Conservation (phyloP, 2,888 invertebrate genomes). For the Apamea crenata region DNA sequence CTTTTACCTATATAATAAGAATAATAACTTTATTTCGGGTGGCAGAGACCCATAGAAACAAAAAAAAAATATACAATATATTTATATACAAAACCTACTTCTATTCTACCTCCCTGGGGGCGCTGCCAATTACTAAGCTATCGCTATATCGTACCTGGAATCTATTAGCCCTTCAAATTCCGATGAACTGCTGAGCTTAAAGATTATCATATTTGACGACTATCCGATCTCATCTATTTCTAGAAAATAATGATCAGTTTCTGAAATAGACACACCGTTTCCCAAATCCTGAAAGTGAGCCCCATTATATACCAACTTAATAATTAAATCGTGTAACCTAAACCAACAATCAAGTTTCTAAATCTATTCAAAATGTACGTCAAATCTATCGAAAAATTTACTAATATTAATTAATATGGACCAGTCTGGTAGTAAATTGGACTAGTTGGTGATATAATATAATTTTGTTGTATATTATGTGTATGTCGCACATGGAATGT, state of each 20-base stretch:
- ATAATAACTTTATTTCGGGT: too few species aligned
- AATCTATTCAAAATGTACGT: conserved; percentile 32
- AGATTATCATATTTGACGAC: too few species aligned
- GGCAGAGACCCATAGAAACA: too few species aligned
- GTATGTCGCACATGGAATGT: neutral
- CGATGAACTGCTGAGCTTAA: too few species aligned
- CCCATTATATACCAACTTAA: neutral
- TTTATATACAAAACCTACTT: too few species aligned
- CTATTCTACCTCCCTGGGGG: too few species aligned
- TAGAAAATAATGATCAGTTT: neutral
- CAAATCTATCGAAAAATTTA: conserved; percentile 49
- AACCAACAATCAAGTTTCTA: conserved; percentile 32
- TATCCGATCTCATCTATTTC: neutral
- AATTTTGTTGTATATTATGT: conserved; percentile 6
- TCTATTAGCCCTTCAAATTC: too few species aligned
- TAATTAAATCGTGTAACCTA: conserved; percentile 13
- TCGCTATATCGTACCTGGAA: neutral
- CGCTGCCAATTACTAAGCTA: neutral
- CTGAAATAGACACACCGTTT: neutral
- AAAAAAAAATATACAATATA: too few species aligned
- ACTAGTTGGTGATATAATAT: conserved; percentile 34
- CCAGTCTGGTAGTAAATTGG: conserved; percentile 41
- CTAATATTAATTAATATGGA: conserved; percentile 46
- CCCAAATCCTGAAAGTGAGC: neutral
- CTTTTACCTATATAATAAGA: too few species aligned